These are phyloP conservation scores for Blomia tropicalis DNA, from an alignment of 2,888 invertebrate species.

Conservation along the genomic window DNA sequence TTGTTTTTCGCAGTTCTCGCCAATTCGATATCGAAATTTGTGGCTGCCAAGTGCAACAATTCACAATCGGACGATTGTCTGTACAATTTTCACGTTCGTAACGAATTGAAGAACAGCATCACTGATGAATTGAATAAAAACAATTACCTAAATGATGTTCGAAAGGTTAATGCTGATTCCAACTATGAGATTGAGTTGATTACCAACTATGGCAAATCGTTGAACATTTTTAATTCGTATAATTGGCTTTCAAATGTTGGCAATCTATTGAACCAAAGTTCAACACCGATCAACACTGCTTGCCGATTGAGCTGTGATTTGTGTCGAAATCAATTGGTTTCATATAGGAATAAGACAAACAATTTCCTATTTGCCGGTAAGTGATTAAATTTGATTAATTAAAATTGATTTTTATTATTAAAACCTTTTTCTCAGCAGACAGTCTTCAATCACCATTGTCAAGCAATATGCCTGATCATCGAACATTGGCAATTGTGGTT, in stretches of 20 bases:
- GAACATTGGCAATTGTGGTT: constrained; percentile 35
- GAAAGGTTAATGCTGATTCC: background rate
- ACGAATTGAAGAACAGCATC: constrained; percentile 1
- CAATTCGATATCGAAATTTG: constrained; percentile 25
- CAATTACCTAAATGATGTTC: background rate
- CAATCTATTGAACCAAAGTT: background rate
- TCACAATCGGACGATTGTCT: background rate
- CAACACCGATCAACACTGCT: background rate
- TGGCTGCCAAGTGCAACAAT: constrained; percentile 17
- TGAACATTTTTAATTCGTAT: constrained; percentile 4
- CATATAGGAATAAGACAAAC: background rate
- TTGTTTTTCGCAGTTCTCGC: constrained; percentile 10
- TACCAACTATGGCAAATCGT: background rate
- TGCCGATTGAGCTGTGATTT: constrained; percentile 5
- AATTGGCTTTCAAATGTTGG: constrained; percentile 5
- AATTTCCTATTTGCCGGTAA: constrained; percentile 6
- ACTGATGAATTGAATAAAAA: constrained; percentile 1
- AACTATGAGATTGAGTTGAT: background rate
- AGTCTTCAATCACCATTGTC: constrained; percentile 6
- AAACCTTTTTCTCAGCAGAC: background rate
- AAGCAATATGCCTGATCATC: background rate
- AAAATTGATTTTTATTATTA: background rate
- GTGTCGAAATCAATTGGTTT: background rate
- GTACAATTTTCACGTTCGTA: constrained; percentile 10
- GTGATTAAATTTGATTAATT: background rate